phyloP scores from a whole-genome alignment of 2,113 vertebrate genomes.

The Pseudorectes ferrugineus region DNA sequence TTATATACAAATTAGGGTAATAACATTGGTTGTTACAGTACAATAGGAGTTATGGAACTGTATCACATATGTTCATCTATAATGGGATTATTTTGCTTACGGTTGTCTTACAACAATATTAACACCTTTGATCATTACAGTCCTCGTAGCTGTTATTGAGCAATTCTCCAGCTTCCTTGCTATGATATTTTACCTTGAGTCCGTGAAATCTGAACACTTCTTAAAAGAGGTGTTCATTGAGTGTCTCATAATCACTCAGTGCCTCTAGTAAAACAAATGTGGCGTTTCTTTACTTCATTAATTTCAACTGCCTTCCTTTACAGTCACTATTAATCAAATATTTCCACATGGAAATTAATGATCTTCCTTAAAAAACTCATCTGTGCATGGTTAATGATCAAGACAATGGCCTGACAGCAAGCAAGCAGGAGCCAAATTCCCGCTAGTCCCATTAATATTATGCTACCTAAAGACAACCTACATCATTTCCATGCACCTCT shows the following conservation, averaged over 20 bases:
- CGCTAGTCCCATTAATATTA: not conserved
- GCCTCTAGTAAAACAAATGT: not conserved
- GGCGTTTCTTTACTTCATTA: not conserved
- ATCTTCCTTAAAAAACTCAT: not conserved
- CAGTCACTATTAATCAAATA: not conserved
- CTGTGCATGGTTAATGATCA: fast-evolving
- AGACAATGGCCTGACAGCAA: not conserved
- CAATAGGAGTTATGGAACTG: not conserved
- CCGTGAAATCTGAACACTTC: not conserved
- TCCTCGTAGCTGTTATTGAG: not conserved
- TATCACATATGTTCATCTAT: not conserved
- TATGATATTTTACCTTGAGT: not conserved
- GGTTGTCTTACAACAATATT: not conserved
- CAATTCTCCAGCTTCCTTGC: not conserved
- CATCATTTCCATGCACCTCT: not conserved
- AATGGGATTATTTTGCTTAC: not conserved
- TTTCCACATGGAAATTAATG: not conserved
- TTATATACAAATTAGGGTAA: not conserved
- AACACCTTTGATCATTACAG: not conserved
- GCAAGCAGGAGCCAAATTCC: not conserved
- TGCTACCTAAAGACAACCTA: not conserved
- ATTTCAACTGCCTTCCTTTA: not conserved
- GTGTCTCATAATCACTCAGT: not conserved
- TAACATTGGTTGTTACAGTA: not conserved
- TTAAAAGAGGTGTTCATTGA: not conserved